Evolutionary conservation across 2,888 invertebrate species (phyloP).

Genomic region (Noctua comes): DNA sequence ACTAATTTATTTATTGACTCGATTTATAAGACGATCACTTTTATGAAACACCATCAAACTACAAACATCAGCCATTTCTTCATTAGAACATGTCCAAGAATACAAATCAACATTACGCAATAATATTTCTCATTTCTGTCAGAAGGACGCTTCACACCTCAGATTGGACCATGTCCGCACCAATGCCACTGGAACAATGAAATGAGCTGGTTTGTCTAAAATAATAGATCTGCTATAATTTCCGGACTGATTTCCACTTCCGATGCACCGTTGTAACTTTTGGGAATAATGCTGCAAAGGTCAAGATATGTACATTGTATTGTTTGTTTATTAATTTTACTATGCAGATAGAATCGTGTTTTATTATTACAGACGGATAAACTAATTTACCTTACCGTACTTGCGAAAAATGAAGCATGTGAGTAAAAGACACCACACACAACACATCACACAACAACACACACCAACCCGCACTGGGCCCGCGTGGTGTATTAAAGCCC

Average conservation of each 20-base stretch:
- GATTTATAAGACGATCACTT: background rate
- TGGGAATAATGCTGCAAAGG: constrained; percentile 26
- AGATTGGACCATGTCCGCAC: background rate
- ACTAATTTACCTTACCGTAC: too few relatives aligned
- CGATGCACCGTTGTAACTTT: constrained; percentile 45
- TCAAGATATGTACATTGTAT: constrained; percentile 35
- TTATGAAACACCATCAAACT: background rate
- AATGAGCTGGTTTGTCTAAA: constrained; percentile 37
- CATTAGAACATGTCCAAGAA: constrained; percentile 14
- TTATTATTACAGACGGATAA: background rate
- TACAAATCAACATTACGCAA: constrained; percentile 20
- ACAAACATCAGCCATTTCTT: background rate
- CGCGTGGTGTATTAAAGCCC: too few relatives aligned
- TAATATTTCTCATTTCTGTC: constrained; percentile 25
- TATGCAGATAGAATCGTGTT: constrained; percentile 23
- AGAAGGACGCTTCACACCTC: constrained; percentile 16
- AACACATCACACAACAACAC: too few relatives aligned
- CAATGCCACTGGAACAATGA: constrained; percentile 57
- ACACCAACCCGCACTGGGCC: too few relatives aligned
- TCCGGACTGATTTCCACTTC: constrained; percentile 55
- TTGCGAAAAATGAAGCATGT: background rate
- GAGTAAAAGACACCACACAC: too few relatives aligned
- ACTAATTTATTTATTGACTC: constrained; percentile 13
- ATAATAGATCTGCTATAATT: constrained; percentile 54
- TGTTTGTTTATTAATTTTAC: constrained; percentile 45